Evolutionary conservation across 2,888 invertebrate genomes (phyloP), one percentile per base, ranked within the genome.

Genomic region (Troides oblongomaculatus): DNA sequence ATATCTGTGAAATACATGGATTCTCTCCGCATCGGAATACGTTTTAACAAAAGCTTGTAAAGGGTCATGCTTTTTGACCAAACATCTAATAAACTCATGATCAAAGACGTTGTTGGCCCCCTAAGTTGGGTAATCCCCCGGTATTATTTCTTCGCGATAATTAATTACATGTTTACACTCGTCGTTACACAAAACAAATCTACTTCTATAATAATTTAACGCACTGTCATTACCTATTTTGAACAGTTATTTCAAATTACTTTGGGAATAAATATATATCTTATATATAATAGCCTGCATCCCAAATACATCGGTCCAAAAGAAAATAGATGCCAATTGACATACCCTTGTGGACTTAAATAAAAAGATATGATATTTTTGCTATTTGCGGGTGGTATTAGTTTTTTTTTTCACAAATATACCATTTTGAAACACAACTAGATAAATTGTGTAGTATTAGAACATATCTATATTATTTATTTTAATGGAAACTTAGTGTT

Each of bases 1-100:
- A 25, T 65, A 58, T 59, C 46, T 65, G 46, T 65, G 25, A 46
- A 59, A 59, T 59, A 58, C 46, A 18, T 25, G 25, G 5, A 36
- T n/a, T 14, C 60, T 25, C 8, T 46, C 43, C 46, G 59, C 46
- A 59, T 46, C 30, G 43, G 18, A 25, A 25, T 58, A 65, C 30
- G 23, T n/a, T 58, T 58, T 1, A 58, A 58, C 57, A 25, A 25
- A 58, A 23, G 12, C 18, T 46, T 46, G 12, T 10, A 12, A 14
- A 46, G 4, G 14, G 14, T 12, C 14, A 3, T 14, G 3, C 1
- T 12, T 3, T 14, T 46, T 46, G 2, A 14, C 12, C 14, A 46
- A 46, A 46, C 14, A 14, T 46, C 46, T 46, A 46, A 14, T 12
- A 14, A 12, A 46, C 14, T 46, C 12, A 12, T 46, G 14, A 12